phyloP scores from a whole-genome alignment of 2,888 invertebrate species.

The Acanthococcus lagerstroemiae region DNA sequence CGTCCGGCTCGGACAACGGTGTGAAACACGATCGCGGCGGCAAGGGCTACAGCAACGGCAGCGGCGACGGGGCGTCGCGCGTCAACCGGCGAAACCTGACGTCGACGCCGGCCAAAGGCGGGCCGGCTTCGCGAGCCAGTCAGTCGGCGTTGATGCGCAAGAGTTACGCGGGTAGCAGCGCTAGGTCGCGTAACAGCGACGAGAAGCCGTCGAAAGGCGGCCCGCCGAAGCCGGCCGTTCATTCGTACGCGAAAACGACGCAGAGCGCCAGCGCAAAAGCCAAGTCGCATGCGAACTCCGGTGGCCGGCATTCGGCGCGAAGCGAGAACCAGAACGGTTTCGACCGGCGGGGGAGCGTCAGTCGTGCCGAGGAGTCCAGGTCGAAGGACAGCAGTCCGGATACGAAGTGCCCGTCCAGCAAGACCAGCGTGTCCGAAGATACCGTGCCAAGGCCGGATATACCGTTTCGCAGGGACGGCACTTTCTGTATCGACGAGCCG shows the following conservation, averaged over 20 bases:
- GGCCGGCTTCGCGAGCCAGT: neutral
- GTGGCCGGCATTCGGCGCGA: neutral
- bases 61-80: neutral
- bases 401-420: constrained; percentile 11
- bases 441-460: constrained; percentile 12
- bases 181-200: constrained; percentile 1
- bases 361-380: neutral
- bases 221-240: neutral
- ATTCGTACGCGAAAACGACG: neutral
- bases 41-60: neutral
- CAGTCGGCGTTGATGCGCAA: constrained; percentile 12
- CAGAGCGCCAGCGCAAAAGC: neutral
- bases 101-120: neutral
- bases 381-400: constrained; percentile 1
- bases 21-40: neutral
- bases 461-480: constrained; percentile 43
- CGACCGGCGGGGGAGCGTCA: neutral
- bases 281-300: neutral
- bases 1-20: constrained; percentile 18
- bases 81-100: neutral
- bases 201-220: neutral
- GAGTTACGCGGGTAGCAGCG: neutral
- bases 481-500: constrained; percentile 65
- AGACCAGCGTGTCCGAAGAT: constrained; percentile 14
- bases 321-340: neutral